Conservation (phyloP, 2,888 invertebrate species). For the Agrotis clavis region DNA sequence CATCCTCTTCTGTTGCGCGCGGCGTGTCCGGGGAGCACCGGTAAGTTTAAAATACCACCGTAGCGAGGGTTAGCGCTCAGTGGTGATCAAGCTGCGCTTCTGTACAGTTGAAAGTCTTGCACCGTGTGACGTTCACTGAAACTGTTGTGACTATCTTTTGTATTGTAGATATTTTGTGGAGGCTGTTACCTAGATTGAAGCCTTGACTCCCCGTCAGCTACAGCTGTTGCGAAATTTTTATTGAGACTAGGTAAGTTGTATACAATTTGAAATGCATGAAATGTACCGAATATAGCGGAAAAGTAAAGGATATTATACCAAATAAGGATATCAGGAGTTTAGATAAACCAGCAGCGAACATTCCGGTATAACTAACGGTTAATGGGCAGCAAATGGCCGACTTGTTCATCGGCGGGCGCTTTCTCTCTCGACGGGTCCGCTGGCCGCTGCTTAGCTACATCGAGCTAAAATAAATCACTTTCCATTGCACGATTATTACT, state of each 20-base stretch:
- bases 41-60: conserved; percentile 87
- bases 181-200: conserved; percentile 63
- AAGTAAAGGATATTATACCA: conserved; percentile 49
- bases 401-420: conserved; percentile 78
- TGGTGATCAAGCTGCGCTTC: conserved; percentile 83
- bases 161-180: conserved; percentile 78
- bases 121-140: conserved; percentile 73
- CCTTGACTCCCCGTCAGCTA: conserved; percentile 68
- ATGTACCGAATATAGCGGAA: conserved; percentile 43
- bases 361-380: conserved; percentile 69
- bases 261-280: conserved; percentile 58
- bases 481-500: conserved; percentile 63
- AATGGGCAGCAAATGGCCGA: conserved; percentile 84
- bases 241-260: conserved; percentile 78
- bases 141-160: conserved; percentile 80
- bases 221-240: conserved; percentile 71
- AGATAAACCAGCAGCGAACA: conserved; percentile 48
- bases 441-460: conserved; percentile 47
- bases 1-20: conserved; percentile 72
- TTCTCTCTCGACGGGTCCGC: conserved; percentile 78
- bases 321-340: conserved; percentile 48
- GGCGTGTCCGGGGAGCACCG: conserved; percentile 81
- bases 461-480: conserved; percentile 71
- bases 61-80: conserved; percentile 83
- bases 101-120: conserved; percentile 73